Evolutionary conservation across 2,113 vertebrate species (phyloP).

Genomic region (Cairina moschata): DNA sequence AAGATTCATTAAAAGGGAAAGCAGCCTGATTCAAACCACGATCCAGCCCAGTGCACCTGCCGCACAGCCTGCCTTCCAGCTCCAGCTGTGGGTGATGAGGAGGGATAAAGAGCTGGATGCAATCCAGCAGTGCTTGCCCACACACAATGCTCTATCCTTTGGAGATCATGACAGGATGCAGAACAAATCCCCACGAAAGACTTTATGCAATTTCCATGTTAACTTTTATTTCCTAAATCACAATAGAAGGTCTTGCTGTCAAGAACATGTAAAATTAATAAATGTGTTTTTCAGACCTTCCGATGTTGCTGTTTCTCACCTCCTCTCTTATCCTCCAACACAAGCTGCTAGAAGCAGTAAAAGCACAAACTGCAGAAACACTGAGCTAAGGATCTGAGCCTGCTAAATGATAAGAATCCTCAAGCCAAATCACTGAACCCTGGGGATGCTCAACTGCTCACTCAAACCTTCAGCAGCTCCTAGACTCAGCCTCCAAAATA

Average conservation of each 20-base stretch:
- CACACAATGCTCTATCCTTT: background rate
- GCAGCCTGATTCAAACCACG: background rate
- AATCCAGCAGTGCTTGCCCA: slow-evolving; percentile 1
- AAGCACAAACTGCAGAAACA: background rate
- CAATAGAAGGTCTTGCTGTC: slow-evolving; percentile 23
- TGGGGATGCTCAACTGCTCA: background rate
- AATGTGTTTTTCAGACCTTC: background rate
- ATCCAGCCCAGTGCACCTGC: background rate
- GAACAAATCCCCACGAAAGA: background rate
- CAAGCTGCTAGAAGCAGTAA: background rate
- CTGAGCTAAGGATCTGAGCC: background rate
- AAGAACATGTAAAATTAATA: slow-evolving; percentile 47
- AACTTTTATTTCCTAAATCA: slow-evolving; percentile 18
- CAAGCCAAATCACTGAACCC: background rate
- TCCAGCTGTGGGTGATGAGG: slow-evolving; percentile 46
- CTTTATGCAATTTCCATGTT: background rate
- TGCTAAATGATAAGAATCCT: background rate
- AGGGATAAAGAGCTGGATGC: slow-evolving; percentile 21
- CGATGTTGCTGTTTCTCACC: background rate
- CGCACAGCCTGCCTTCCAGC: slow-evolving; percentile 13
- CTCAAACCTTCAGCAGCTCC: background rate
- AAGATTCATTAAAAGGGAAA: slow-evolving; percentile 54
- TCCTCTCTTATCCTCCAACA: background rate
- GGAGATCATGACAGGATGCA: background rate
- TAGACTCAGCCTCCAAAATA: background rate